Percentiles rank a stretch among this genome's conserved stretches.
phyloP scores from a whole-genome alignment of 2,113 vertebrate species.

The Sceloporus tristichus region DNA sequence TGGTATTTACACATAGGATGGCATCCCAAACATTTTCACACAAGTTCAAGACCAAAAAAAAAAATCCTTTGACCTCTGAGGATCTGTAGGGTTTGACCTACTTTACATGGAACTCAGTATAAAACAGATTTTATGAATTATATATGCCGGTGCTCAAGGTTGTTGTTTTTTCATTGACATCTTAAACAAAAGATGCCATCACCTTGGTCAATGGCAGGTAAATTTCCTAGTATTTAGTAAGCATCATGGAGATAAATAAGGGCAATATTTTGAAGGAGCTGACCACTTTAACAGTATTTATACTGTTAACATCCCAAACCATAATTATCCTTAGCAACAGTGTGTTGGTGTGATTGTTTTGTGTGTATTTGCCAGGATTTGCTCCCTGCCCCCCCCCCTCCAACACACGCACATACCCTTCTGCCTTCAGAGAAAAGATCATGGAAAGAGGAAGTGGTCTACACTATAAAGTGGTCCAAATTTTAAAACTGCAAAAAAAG shows the following conservation, averaged over 20 bases:
- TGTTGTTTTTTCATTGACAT: too few species aligned
- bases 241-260: background rate
- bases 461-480: background rate
- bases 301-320: background rate
- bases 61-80: too few species aligned
- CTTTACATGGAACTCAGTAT: too few species aligned
- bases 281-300: background rate
- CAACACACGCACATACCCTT: background rate
- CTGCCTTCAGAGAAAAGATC: background rate
- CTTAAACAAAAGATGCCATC: too few species aligned
- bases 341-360: background rate
- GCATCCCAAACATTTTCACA: too few species aligned
- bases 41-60: too few species aligned
- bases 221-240: background rate
- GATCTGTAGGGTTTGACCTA: too few species aligned
- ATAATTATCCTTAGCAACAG: background rate
- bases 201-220: too few species aligned
- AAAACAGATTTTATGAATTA: too few species aligned
- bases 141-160: too few species aligned
- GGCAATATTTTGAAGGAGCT: background rate
- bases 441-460: background rate
- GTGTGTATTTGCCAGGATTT: background rate
- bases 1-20: too few species aligned
- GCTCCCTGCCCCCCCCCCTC: background rate
- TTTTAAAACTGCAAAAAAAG: background rate